A percentile compares a stretch with the other conserved stretches of the same genome.
Conservation (phyloP, 2,888 invertebrate genomes). For the Tridacna gigas region DNA sequence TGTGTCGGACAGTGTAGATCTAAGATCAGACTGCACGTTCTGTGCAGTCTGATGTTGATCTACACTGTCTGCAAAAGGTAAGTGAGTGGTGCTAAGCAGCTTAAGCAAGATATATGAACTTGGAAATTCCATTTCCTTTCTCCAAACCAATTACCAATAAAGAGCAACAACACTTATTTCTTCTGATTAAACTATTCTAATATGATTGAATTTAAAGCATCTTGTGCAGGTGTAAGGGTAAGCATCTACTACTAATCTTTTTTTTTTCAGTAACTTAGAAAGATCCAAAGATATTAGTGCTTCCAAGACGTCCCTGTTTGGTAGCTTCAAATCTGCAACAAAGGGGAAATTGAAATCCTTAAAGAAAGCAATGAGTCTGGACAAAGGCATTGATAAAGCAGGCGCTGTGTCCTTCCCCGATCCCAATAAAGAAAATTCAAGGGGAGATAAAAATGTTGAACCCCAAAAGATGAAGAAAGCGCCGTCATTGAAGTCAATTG, state of each 20-base stretch:
- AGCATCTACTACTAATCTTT: neutral
- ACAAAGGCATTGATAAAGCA: constrained; percentile 68
- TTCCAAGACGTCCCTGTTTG: constrained; percentile 63
- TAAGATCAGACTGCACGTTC: no score
- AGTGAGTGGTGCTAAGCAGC: no score
- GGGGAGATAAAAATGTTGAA: constrained; percentile 47
- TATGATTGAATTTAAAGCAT: no score
- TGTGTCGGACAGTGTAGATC: no score
- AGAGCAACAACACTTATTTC: no score
- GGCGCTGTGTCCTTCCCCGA: constrained; percentile 43
- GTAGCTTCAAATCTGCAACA: constrained; percentile 61
- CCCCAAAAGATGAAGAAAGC: constrained; percentile 66
- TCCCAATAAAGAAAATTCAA: constrained; percentile 28
- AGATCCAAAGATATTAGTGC: constrained; percentile 62
- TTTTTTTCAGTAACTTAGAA: constrained; percentile 62
- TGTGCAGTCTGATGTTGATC: no score
- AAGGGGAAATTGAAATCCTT: constrained; percentile 68
- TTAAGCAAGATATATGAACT: no score
- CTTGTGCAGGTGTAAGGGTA: neutral
- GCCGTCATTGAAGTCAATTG: constrained; percentile 67
- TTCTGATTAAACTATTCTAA: no score
- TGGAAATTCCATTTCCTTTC: no score
- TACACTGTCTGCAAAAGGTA: no score
- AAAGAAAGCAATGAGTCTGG: constrained; percentile 74
- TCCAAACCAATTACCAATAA: no score